phyloP scores from a whole-genome alignment of 1,140 invertebrate genomes.

The Bombus soroeensis region DNA sequence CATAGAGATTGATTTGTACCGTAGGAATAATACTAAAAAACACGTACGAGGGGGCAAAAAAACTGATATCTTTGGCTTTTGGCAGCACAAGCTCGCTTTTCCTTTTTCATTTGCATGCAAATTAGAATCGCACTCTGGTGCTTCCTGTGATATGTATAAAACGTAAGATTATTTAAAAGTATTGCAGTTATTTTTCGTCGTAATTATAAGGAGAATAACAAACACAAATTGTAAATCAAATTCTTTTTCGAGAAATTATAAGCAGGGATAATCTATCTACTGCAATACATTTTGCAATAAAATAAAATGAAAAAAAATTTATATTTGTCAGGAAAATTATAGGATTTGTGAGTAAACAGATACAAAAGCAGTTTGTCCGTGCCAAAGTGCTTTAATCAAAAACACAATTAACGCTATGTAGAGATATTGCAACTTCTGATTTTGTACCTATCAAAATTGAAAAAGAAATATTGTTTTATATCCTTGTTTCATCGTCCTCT shows the following conservation, averaged over 20 bases:
- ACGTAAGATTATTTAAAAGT: conserved; percentile 53
- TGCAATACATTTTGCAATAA: neutral
- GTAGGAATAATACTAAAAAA: conserved; percentile 49
- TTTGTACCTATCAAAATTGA: conserved; percentile 22
- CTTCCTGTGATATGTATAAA: conserved; percentile 71
- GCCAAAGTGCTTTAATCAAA: conserved; percentile 69
- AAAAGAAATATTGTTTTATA: conserved; percentile 42
- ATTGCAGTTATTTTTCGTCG: conserved; percentile 50
- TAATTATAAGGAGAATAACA: conserved; percentile 38
- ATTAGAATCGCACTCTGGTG: conserved; percentile 64
- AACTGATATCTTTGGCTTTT: conserved; percentile 63
- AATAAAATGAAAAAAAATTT: conserved; percentile 15
- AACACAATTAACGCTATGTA: conserved; percentile 42
- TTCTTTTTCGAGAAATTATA: conserved; percentile 25
- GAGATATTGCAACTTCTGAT: conserved; percentile 35
- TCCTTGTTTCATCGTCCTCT: conserved; percentile 48
- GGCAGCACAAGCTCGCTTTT: conserved; percentile 58
- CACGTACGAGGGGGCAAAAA: conserved; percentile 23
- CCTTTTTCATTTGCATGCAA: conserved; percentile 43
- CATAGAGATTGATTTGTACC: conserved; percentile 67
- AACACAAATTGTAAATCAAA: conserved; percentile 53
- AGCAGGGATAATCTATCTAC: neutral
- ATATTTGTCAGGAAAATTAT: conserved; percentile 12
- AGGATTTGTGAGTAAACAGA: conserved; percentile 37
- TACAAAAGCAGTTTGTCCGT: conserved; percentile 62